Conservation (phyloP, 2,113 vertebrate genomes). For the Toxostoma redivivum region DNA sequence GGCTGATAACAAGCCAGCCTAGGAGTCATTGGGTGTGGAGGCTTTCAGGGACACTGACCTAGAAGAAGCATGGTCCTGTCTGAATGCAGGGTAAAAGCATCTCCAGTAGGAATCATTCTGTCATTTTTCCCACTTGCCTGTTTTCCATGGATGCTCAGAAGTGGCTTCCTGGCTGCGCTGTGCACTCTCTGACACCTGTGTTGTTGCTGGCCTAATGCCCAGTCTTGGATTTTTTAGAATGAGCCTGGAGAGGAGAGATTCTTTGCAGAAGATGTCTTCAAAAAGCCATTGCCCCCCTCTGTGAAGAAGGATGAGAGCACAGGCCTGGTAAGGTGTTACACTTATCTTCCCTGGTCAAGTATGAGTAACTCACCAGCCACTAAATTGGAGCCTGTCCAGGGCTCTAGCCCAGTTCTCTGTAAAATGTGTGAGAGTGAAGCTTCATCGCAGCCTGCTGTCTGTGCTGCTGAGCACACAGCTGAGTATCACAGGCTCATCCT, state of each 20-base stretch:
- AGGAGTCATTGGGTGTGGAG: neutral
- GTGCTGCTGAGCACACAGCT: neutral
- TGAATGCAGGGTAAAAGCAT: neutral
- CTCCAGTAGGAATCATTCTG: neutral
- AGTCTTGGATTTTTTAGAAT: slow-evolving; percentile 65
- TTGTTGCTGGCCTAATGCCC: neutral
- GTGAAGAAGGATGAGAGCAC: slow-evolving; percentile 84
- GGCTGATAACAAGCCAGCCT: neutral
- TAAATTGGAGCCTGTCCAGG: neutral
- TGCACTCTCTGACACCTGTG: neutral
- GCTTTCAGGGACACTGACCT: neutral
- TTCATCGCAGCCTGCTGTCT: neutral
- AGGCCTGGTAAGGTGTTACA: slow-evolving; percentile 67
- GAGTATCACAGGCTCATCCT: neutral
- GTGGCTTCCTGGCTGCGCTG: neutral
- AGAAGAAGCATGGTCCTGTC: neutral
- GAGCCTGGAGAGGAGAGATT: slow-evolving; percentile 62
- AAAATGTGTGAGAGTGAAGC: neutral
- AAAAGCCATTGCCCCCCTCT: slow-evolving; percentile 90
- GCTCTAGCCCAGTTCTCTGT: neutral
- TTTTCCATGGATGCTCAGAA: neutral
- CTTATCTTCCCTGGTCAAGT: neutral
- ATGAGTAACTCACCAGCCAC: neutral
- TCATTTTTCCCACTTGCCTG: neutral
- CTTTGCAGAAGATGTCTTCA: slow-evolving; percentile 88